Base-by-base conservation (phyloP, 2,797 vertebrate genomes). In the Calcarius lapponicus region DNA sequence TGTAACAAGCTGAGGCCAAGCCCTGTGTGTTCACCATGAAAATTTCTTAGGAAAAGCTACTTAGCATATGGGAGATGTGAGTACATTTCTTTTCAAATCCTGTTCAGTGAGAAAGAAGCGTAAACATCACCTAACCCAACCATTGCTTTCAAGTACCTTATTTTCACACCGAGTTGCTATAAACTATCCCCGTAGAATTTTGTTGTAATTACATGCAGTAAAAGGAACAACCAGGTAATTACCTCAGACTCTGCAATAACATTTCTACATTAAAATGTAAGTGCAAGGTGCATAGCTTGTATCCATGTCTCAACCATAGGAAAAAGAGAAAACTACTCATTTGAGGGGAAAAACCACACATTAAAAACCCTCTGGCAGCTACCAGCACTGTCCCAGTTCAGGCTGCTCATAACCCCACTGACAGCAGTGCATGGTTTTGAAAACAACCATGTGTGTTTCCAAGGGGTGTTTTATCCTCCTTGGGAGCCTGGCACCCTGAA, bases 171-270 rank as follows among this genome's bases (percentile, higher is more conserved):
- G 40, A 54, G 61, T 57, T 80, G 88, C 86, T 73, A 85, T 67
- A 76, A 97, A 96, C 84, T 51, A 91, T 70, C 86, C 88, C 86
- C 0, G 3, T 69, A 92, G 70, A 70, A 75, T 82, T 93, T 93
- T 83, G 67, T 34, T 86, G 90, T 95, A 90, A 96, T 93, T 95
- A 92, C 67, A 92, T 3, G 75, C 88, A 93, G 90, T 92, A 95
- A 96, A 95, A 95, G 88, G 86, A 94, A 91, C 80, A 94, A 83
- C 45, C 1, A 28, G 79, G 81, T 96, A 94, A 95, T 96, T 96
- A 95, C 73, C 79, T 81, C 62, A 74, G 91, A 54, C 36, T 90
- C 75, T 0, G 17, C 66, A 95, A 69, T 79, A 96, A 67, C 75
- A 88, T 85, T 86, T 95, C 69, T 62, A 70, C 86, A 71, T 91